Percentiles rank a stretch among this genome's conserved stretches.
phyloP scores from a whole-genome alignment of 2,888 invertebrate genomes.

The Drosophila mulleri region DNA sequence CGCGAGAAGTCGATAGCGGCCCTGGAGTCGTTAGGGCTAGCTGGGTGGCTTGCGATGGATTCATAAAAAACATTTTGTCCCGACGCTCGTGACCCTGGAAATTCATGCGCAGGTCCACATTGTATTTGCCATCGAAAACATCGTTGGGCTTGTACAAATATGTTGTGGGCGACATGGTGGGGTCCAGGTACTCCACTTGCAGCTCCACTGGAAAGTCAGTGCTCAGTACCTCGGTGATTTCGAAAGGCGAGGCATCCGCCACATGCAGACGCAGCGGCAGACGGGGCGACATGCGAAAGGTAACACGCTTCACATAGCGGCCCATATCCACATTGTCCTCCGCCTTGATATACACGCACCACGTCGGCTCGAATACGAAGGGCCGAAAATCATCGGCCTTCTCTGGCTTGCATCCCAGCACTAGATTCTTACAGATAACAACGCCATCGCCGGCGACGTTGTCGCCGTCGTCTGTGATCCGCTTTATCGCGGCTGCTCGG shows the following conservation, averaged over 20 bases:
- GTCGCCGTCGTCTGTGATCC: neutral
- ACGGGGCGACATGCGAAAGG: constrained; percentile 60
- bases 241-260: constrained; percentile 48
- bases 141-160: constrained; percentile 58
- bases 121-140: constrained; percentile 45
- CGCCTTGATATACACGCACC: constrained; percentile 59
- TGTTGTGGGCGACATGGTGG: constrained; percentile 58
- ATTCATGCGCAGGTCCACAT: constrained; percentile 54
- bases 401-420: constrained; percentile 62
- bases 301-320: constrained; percentile 55
- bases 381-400: constrained; percentile 51
- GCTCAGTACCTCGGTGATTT: constrained; percentile 60
- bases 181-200: constrained; percentile 50
- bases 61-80: constrained; percentile 65
- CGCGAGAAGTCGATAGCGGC: neutral
- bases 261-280: constrained; percentile 58
- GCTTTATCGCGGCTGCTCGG: neutral
- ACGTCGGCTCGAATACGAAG: constrained; percentile 59
- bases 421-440: constrained; percentile 51
- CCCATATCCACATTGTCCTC: constrained; percentile 48
- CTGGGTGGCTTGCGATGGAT: constrained; percentile 47
- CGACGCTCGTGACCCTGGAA: constrained; percentile 54
- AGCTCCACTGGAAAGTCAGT: constrained; percentile 49
- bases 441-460: constrained; percentile 32
- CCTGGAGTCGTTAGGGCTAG: constrained; percentile 26